These are phyloP conservation scores for Empis livida DNA, from an alignment of 2,888 invertebrate species.

Conservation along the genomic window DNA sequence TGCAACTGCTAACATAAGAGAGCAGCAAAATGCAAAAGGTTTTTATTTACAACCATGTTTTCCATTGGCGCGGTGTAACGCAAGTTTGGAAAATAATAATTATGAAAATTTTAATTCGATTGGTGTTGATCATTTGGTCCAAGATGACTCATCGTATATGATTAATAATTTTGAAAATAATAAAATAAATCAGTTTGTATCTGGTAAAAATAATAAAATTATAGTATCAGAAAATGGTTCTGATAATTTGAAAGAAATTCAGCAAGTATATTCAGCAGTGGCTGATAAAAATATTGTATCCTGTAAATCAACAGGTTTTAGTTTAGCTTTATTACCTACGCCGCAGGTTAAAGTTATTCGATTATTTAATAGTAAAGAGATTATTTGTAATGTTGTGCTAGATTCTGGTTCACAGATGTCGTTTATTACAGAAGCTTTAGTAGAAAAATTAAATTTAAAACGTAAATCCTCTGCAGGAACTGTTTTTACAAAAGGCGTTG, in stretches of 20 bases:
- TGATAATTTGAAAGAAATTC: neutral
- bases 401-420: neutral
- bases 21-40: neutral
- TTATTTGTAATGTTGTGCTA: neutral
- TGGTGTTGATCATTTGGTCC: too few relatives aligned
- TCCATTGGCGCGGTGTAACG: too few relatives aligned
- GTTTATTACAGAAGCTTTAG: neutral
- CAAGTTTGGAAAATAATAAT: too few relatives aligned
- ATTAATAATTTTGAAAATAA: too few relatives aligned
- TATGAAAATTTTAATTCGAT: too few relatives aligned
- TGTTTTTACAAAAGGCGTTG: neutral
- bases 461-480: neutral
- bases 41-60: too few relatives aligned
- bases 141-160: too few relatives aligned
- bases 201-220: too few relatives aligned
- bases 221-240: neutral
- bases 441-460: neutral
- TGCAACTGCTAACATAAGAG: neutral
- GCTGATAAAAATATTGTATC: neutral
- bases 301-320: neutral
- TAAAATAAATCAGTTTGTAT: too few relatives aligned
- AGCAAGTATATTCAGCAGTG: neutral
- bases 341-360: neutral
- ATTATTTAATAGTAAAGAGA: neutral
- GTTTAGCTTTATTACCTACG: neutral